Evolutionary conservation across 2,797 vertebrate genomes (phyloP), one percentile per base, ranked within the genome.

Genomic region (Enteromius paludinosus): DNA sequence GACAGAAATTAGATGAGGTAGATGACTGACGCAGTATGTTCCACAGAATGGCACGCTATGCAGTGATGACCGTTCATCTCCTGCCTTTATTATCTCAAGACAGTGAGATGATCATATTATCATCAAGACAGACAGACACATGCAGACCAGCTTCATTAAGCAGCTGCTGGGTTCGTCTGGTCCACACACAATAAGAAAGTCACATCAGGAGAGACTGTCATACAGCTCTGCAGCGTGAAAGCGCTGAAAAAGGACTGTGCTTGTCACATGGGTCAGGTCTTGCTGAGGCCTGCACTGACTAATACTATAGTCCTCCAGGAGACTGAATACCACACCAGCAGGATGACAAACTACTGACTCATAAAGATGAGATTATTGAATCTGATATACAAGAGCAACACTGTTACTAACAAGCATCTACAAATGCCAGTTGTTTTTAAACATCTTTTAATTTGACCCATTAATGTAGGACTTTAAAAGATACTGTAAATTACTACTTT

Each of bases 301-400:
- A 45, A 82, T 66, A 56, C 15, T 52, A 66, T 38, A 66, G 80
- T 64, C 59, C 70, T 74, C 70, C 0, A 17, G 47, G 61, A 66
- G 71, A 82, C 14, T 73, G 45, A 81, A 81, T 41, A 65, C 11
- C 35, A 74, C 59, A 74, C 43, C 45, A 74, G 30, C 41, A 66
- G 18, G 62, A 74, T 75, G 71, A 75, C 47, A 75, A 74, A 82
- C 38, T 25, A 66, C 30, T 75, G 71, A 82, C 80, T 82, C 71
- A 82, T 28, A 9, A 56, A 68, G 80, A 45, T 82, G 23, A 65
- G 47, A 43, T 68, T 47, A 75, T 68, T 43, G 64, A 35, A 75
- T 82, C n/a, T 73, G 69, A 74, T 81, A 6, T 14, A 49, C n/a
- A 81, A 17, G 25, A 72, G 33, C 17, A 23, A 65, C 20, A 5